Base-by-base conservation (phyloP, 2,797 vertebrate genomes). In the Artibeus lituratus region DNA sequence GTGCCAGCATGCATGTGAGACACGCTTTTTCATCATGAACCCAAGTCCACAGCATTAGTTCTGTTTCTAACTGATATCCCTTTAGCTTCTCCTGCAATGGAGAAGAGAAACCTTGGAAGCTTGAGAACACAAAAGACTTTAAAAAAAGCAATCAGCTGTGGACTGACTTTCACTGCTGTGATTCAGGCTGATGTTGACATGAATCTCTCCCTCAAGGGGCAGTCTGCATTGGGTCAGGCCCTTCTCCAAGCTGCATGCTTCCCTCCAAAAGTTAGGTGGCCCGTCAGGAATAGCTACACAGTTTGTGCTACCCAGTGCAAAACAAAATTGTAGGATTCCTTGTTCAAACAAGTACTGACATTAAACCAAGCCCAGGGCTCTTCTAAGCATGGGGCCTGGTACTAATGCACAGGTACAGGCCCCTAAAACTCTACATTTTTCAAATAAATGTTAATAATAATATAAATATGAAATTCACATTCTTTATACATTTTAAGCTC, bases 361-460 rank as follows among this genome's bases (percentile, higher is more conserved):
- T 39, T 37, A 37, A 90, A 35, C 6, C n/a, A 83, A 59, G 51
- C 16, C 12, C 3, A 0, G 2, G 3, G 14, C 0, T 5, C 51
- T 69, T 73, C 4, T 57, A 7, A 59, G 2, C 24, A 9, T 2
- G 9, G 7, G 3, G 1, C 9, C 21, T 2, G 53, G 10, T 44
- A 10, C 19, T 57, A 9, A 2, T 1, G 3, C 9, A 15, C 0
- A 35, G 2, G 16, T 1, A 2, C 18, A 14, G 8, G 35, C 1
- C 8, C 4, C 19, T 12, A 29, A 70, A 87, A 10, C 0, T 5
- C 1, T 39, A 32, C 19, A 44, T 3, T 87, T 67, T 59, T 19
- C 62, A 89, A 55, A 70, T 0, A 32, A 39, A 55, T 1, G 47
- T 82, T 1, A 69, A 26, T 26, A 73, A 47, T 18, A 74, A 47